Evolutionary conservation across 2,113 vertebrate species (phyloP).

Genomic region (Aldabrachelys gigantea): DNA sequence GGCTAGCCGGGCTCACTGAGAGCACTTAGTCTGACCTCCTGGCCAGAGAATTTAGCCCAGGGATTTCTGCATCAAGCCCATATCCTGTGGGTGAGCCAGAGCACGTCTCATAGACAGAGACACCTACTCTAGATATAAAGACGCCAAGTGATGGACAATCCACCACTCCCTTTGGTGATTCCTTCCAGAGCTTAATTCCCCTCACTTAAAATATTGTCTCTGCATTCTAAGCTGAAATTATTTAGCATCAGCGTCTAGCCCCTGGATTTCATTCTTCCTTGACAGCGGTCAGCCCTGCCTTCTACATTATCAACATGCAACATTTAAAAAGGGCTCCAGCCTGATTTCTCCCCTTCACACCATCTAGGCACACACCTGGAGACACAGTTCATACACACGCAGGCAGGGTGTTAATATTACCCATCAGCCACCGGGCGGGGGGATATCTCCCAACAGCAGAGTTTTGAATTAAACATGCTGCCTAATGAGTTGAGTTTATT

Average conservation of each 20-base stretch:
- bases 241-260: background rate
- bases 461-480: conserved; percentile 76
- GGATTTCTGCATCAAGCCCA: background rate
- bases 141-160: conserved; percentile 56
- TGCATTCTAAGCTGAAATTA: background rate
- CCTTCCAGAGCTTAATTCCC: background rate
- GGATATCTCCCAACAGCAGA: conserved; percentile 53
- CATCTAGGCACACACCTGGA: background rate
- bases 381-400: rapidly evolving
- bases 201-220: background rate
- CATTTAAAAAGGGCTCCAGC: rapidly evolving
- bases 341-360: background rate
- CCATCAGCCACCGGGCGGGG: conserved; percentile 32
- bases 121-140: background rate
- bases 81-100: conserved; percentile 20
- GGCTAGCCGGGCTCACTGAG: background rate
- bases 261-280: background rate
- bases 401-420: conserved; percentile 6
- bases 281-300: background rate
- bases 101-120: conserved; percentile 35
- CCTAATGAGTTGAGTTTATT: conserved; percentile 85
- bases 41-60: background rate
- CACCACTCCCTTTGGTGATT: conserved; percentile 23
- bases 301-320: rapidly evolving
- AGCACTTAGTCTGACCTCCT: background rate